Base-by-base conservation (phyloP, 1,140 invertebrate genomes). In the Musca vetustissima region DNA sequence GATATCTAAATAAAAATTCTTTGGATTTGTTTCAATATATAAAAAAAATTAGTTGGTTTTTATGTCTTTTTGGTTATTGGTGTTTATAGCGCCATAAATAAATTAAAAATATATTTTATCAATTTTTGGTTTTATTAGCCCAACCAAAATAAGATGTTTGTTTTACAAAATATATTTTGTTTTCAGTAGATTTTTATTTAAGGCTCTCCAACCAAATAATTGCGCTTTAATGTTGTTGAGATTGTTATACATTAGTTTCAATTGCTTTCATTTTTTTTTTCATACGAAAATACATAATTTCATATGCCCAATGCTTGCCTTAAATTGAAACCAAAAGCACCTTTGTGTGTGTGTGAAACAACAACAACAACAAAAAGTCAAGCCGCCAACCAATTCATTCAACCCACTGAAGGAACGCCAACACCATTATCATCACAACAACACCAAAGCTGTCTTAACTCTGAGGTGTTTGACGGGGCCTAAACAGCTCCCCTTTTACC, bases 11-110 rank as follows among this genome's bases (percentile, higher is more conserved):
- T 28, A 52, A 57, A 19, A 61, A 61, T 36, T 61, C 57, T 61
- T 61, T 61, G 57, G 57, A 61, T 61, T 61, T 61, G 57, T 61
- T 61, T 61, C 57, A 61, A 61, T 61, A 43, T 43, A 43, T 8
- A 43, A 43, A 43, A 11, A 61, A 61, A 61, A 61, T 61, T 61
- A 61, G 57, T 61, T 61, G 36, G 36, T 43, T 43, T 43, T 43
- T 43, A 43, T 43, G 36, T 61, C 57, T 19, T 61, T 17, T 21
- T 43, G 28, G 19, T 36, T 9, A 61, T 61, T 61, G 28, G 19
- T n/a, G n/a, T n/a, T n/a, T n/a, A 43, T 61, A 43, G 14, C 36
- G 19, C 57, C 57, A 61, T 61, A 61, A 61, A 28, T 28, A 28
- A 28, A 28, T 28, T 28, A 28, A 61, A 59, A 32, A 59, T 32